Evolutionary conservation across 2,797 vertebrate species (phyloP), one percentile per base, ranked within the genome.

Genomic region (Chelon auratus): DNA sequence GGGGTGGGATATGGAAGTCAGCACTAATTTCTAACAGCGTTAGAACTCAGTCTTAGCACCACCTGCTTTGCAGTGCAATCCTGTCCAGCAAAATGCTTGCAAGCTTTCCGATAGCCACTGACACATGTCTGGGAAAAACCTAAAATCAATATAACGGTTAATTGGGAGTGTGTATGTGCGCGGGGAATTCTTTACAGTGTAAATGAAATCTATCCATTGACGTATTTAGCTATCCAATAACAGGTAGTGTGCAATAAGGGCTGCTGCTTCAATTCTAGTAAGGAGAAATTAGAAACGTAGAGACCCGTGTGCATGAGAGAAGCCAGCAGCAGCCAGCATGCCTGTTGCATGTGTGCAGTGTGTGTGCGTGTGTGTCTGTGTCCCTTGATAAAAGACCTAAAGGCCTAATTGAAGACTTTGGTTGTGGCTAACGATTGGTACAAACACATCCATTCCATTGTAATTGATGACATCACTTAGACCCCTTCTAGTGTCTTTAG

Each of bases 91-190:
- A 81, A 90, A 87, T 79, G 85, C 89, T 91, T 86, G 82, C 80
- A 85, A 70, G 72, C 18, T 14, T 22, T 82, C 71, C 70, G 17
- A 85, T 77, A 75, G 37, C 26, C 61, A 80, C 75, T 85, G 89
- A 89, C 84, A 87, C 59, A 54, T 72, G 69, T 83, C 86, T 22
- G 22, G 61, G 50, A 37, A 72, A 85, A 79, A 80, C 51, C 71
- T 57, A 39, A 84, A 86, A 91, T 93, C 92, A 83, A 91, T 92
- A 37, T 45, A 33, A 79, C 69, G 51, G 79, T 84, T 91, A 88
- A 92, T 90, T 89, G 76, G 75, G 77, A 80, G 70, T 20, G n/a
- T 62, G 47, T 50, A 60, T 45, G 74, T 1, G n/a, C 68, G 22
- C 54, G 33, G 73, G 47, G 63, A 40, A 75, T 75, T 69, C 63